Evolutionary conservation across 2,888 invertebrate genomes (phyloP).

Genomic region (Philereme transversata): DNA sequence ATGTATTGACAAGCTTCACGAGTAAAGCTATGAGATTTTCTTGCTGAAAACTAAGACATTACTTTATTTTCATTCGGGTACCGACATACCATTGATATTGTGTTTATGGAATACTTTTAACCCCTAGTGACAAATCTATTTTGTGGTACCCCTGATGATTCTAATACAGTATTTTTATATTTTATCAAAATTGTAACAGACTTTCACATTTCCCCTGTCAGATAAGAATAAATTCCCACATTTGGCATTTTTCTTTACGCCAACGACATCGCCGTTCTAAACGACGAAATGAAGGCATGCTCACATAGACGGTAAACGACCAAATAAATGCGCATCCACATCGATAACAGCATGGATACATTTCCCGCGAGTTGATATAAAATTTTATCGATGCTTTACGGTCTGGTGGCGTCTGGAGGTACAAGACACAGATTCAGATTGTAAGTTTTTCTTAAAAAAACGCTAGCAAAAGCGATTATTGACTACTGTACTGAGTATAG

Average conservation of each 20-base stretch:
- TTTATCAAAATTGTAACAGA: neutral
- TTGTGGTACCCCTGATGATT: too few relatives aligned
- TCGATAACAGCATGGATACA: slow-evolving; percentile 17
- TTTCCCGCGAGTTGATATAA: slow-evolving; percentile 20
- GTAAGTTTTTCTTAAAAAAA: too few relatives aligned
- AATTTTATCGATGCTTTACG: slow-evolving; percentile 19
- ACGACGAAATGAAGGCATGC: slow-evolving; percentile 13
- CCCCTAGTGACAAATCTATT: too few relatives aligned
- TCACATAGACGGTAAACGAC: slow-evolving; percentile 13
- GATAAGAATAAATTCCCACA: neutral
- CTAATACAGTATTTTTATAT: neutral
- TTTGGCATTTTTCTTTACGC: neutral
- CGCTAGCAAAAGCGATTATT: too few relatives aligned
- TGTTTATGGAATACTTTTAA: too few relatives aligned
- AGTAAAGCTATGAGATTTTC: too few relatives aligned
- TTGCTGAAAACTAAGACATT: too few relatives aligned
- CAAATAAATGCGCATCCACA: slow-evolving; percentile 9
- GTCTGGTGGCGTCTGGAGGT: slow-evolving; percentile 11
- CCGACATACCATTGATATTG: too few relatives aligned
- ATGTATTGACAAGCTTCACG: too few relatives aligned
- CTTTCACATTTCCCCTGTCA: neutral
- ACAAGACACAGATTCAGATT: neutral
- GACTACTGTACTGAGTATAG: too few relatives aligned
- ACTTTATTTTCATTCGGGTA: too few relatives aligned
- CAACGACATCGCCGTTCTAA: neutral